Percentiles rank a stretch among this genome's conserved stretches.
Conservation (phyloP, 2,113 vertebrate genomes). For the Macquaria australasica region DNA sequence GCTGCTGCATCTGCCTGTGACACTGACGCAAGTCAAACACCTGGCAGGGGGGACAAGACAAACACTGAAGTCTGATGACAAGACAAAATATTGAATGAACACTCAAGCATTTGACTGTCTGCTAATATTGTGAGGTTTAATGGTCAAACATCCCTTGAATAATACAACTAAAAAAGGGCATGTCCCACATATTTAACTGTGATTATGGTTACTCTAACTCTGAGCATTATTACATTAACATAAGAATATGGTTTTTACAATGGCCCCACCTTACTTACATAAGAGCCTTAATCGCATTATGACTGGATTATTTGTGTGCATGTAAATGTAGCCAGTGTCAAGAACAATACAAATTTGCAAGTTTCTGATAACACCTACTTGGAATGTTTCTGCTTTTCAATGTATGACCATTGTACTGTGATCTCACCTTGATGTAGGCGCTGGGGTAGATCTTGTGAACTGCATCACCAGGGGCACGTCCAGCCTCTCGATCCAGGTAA, state of each 20-base stretch:
- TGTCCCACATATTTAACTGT: neutral
- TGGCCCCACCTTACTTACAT: neutral
- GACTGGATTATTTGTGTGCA: neutral
- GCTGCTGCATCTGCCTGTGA: slow-evolving; percentile 98
- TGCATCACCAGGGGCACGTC: slow-evolving; percentile 94
- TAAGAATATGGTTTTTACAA: neutral
- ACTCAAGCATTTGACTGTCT: neutral
- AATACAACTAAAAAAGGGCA: neutral
- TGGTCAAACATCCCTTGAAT: neutral
- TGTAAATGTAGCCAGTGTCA: neutral
- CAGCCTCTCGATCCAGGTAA: slow-evolving; percentile 96
- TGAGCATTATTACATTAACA: neutral
- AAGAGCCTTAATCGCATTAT: neutral
- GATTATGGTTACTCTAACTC: neutral
- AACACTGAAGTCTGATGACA: neutral
- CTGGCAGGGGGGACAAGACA: slow-evolving; percentile 75
- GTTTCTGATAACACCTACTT: neutral
- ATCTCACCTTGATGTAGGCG: slow-evolving; percentile 94
- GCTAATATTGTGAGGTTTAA: neutral
- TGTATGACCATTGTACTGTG: neutral
- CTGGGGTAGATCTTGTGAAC: slow-evolving; percentile 99
- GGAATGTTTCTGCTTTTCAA: neutral
- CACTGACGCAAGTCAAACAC: slow-evolving; percentile 98
- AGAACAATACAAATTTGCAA: neutral
- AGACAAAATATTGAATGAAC: neutral